phyloP scores from a whole-genome alignment of 2,797 vertebrate species.

The Lerista edwardsae region DNA sequence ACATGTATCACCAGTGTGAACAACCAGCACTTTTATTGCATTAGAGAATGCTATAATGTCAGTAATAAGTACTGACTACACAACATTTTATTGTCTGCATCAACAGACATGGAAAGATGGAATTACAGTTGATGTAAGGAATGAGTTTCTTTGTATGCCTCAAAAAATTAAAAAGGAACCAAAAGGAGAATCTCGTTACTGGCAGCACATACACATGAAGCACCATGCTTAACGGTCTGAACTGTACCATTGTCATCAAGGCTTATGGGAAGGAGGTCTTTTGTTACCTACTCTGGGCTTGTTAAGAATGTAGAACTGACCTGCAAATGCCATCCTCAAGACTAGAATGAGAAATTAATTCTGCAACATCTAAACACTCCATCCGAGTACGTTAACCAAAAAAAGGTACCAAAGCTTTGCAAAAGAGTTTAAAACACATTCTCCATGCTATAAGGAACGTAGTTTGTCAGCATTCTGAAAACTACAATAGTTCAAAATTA shows the following conservation, averaged over 20 bases:
- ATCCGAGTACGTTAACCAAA: constrained; percentile 66
- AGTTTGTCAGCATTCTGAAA: constrained; percentile 67
- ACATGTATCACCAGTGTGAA: constrained; percentile 85
- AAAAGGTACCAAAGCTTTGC: constrained; percentile 70
- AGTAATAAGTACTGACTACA: constrained; percentile 92
- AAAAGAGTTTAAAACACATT: constrained; percentile 60
- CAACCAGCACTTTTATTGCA: constrained; percentile 99
- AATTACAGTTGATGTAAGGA: constrained; percentile 93
- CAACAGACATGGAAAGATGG: constrained; percentile 90
- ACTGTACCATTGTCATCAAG: constrained; percentile 79
- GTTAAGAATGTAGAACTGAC: constrained; percentile 57
- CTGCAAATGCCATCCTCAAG: constrained; percentile 70
- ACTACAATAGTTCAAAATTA: constrained; percentile 67
- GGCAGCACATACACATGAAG: constrained; percentile 85
- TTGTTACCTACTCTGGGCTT: constrained; percentile 65
- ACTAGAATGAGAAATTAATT: constrained; percentile 65
- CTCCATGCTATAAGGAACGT: constrained; percentile 62
- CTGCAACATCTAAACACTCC: constrained; percentile 67
- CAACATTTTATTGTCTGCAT: constrained; percentile 93
- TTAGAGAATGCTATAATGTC: constrained; percentile 94
- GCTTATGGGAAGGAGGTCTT: constrained; percentile 72
- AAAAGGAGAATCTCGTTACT: constrained; percentile 75
- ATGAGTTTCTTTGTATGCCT: constrained; percentile 87
- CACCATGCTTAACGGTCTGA: constrained; percentile 80
- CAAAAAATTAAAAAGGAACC: constrained; percentile 62